Evolutionary conservation across 1,140 invertebrate species (phyloP).

Genomic region (Danaus melanippus): DNA sequence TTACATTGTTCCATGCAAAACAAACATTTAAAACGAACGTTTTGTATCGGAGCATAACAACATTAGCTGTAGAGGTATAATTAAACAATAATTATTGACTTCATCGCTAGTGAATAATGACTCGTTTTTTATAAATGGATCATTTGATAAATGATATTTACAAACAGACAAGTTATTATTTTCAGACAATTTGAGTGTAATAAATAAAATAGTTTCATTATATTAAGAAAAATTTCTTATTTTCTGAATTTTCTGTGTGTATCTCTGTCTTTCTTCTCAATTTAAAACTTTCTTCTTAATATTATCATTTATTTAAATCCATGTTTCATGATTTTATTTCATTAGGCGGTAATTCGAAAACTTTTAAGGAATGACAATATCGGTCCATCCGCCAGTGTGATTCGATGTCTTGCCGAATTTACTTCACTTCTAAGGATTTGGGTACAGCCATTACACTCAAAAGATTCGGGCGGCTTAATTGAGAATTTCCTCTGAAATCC

Average conservation of each 20-base stretch:
- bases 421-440: constrained; percentile 45
- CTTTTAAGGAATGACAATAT: constrained; percentile 11
- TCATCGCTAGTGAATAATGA: too few relatives aligned
- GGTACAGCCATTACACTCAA: constrained; percentile 59
- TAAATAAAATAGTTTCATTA: too few relatives aligned
- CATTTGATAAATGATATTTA: too few relatives aligned
- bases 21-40: constrained; percentile 15
- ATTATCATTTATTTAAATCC: too few relatives aligned
- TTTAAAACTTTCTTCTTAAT: constrained; percentile 14
- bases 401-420: constrained; percentile 45
- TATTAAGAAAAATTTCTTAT: too few relatives aligned
- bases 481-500: constrained; percentile 65
- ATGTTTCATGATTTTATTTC: too few relatives aligned
- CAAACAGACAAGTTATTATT: too few relatives aligned
- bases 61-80: constrained; percentile 48
- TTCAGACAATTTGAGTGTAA: too few relatives aligned
- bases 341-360: too few relatives aligned
- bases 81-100: constrained; percentile 45
- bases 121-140: too few relatives aligned
- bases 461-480: constrained; percentile 63
- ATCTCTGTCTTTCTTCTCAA: constrained; percentile 4
- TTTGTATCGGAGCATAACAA: constrained; percentile 37
- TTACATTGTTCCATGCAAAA: constrained; percentile 8
- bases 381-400: constrained; percentile 27
- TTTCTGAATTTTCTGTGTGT: too few relatives aligned